These are phyloP conservation scores for Ciconia boyciana DNA, from an alignment of 2,113 vertebrate genomes.

Conservation along the genomic window DNA sequence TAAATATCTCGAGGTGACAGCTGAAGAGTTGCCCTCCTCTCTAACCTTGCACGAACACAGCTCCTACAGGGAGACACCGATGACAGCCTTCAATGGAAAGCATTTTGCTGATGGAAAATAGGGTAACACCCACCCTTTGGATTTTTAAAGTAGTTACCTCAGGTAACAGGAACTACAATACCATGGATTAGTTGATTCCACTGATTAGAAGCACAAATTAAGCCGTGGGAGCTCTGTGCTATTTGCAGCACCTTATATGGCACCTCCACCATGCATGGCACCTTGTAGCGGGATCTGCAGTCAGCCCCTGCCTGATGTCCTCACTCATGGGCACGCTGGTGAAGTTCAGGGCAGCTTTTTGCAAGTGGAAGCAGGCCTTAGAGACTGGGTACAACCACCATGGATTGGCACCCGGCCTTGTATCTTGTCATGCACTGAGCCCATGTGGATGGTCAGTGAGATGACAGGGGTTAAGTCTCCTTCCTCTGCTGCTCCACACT, in stretches of 20 bases:
- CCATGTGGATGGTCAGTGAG: background rate
- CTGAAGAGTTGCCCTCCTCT: background rate
- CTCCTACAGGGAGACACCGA: background rate
- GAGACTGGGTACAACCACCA: background rate
- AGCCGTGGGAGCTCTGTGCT: background rate
- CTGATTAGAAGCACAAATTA: background rate
- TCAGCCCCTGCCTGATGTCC: background rate
- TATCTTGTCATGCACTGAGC: background rate
- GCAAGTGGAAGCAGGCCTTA: background rate
- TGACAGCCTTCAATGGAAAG: background rate
- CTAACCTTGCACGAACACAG: background rate
- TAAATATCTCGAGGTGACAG: background rate
- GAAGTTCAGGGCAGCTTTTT: background rate
- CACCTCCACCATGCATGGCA: fast-evolving
- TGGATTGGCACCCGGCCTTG: background rate
- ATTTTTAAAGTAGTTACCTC: background rate
- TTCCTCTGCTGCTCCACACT: background rate
- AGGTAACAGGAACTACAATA: background rate
- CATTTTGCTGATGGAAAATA: background rate
- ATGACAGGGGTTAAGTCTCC: background rate
- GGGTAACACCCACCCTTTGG: background rate
- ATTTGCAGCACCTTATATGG: background rate
- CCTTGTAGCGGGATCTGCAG: background rate
- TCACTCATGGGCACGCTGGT: background rate
- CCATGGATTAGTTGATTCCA: background rate